These are phyloP conservation scores for Microplitis demolitor DNA, from an alignment of 1,140 invertebrate genomes.

Conservation along the genomic window DNA sequence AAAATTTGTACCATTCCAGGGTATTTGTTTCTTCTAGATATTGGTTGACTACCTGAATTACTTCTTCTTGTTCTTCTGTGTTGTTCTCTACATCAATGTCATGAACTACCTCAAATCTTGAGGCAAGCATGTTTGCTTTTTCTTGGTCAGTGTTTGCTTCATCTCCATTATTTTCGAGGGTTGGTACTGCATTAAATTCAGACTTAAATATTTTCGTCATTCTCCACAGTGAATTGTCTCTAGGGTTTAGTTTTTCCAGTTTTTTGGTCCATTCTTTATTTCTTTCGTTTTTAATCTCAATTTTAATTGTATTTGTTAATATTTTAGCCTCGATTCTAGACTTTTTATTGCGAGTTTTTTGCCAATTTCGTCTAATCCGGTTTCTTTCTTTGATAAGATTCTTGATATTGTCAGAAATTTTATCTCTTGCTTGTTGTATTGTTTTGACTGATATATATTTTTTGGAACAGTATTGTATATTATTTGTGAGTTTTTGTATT, in stretches of 20 bases:
- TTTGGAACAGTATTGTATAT: conserved; percentile 19
- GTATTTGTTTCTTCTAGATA: conserved; percentile 28
- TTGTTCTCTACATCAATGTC: conserved; percentile 33
- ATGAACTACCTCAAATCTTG: conserved; percentile 38
- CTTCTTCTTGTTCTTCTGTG: conserved; percentile 30
- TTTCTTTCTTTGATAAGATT: conserved; percentile 31
- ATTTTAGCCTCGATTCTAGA: conserved; percentile 14
- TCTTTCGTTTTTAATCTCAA: conserved; percentile 25
- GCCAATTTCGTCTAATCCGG: conserved; percentile 32
- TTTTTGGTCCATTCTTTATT: conserved; percentile 29
- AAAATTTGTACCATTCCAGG: conserved; percentile 24
- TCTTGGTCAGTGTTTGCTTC: conserved; percentile 31
- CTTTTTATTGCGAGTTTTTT: conserved; percentile 20
- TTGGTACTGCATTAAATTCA: conserved; percentile 27
- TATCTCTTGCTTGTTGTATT: conserved; percentile 7
- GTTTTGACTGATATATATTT: conserved; percentile 15
- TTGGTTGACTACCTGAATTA: conserved; percentile 20
- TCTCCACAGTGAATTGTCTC: conserved; percentile 35
- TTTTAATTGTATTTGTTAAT: conserved; percentile 23
- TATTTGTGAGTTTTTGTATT: conserved; percentile 26
- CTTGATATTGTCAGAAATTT: conserved; percentile 16
- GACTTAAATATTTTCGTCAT: conserved; percentile 39
- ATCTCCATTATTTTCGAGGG: not conserved
- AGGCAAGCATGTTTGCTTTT: conserved; percentile 39
- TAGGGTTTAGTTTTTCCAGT: conserved; percentile 30